phyloP scores from a whole-genome alignment of 2,797 vertebrate species.

The Babyrousa celebensis region DNA sequence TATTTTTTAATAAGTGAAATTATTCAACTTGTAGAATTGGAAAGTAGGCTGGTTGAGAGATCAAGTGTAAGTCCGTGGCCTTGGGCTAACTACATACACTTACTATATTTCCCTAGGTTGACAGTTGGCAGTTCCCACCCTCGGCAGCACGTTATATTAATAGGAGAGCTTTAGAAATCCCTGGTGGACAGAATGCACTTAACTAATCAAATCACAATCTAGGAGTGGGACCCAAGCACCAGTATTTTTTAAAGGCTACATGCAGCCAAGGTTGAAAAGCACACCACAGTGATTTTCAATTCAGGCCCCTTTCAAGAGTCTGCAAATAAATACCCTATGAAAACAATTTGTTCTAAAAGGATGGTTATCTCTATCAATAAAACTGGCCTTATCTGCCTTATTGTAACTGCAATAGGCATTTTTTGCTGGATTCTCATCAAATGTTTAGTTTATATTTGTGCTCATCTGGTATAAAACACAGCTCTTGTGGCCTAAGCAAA shows the following conservation, averaged over 20 bases:
- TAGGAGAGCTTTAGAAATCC: neutral
- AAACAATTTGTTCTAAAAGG: neutral
- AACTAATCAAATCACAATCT: neutral
- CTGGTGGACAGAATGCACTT: neutral
- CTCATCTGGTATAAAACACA: neutral
- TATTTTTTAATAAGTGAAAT: neutral
- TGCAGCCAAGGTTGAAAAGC: neutral
- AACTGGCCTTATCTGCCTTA: neutral
- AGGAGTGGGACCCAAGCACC: neutral
- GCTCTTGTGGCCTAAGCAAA: neutral
- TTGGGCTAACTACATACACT: neutral
- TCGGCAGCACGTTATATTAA: accelerated
- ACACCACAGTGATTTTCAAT: neutral
- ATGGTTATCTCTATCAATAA: neutral
- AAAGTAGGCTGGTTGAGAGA: neutral
- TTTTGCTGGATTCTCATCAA: neutral
- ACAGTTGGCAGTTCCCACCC: neutral
- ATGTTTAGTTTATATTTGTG: neutral
- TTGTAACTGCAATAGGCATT: neutral
- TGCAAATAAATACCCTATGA: neutral
- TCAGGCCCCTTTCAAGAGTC: neutral
- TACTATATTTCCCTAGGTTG: neutral
- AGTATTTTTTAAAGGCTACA: neutral
- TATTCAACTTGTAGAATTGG: neutral
- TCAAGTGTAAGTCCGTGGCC: neutral